Evolutionary conservation across 2,797 vertebrate species (phyloP).

Genomic region (Peromyscus nudipes): DNA sequence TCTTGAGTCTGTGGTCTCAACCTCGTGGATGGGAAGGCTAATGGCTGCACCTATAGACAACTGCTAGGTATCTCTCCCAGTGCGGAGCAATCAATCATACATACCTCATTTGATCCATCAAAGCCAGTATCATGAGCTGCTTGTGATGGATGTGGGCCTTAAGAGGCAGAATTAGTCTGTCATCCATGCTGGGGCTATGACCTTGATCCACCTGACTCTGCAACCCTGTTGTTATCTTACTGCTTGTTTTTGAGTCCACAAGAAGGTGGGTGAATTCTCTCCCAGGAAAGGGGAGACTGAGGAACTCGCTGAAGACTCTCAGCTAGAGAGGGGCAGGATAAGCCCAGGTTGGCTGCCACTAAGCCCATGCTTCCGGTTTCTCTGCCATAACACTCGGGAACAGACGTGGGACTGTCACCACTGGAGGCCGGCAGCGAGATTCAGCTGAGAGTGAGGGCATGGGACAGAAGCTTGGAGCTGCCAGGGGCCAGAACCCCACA

Average conservation of each 20-base stretch:
- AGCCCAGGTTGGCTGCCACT: not conserved
- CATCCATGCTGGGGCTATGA: not conserved
- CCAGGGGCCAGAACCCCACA: not conserved
- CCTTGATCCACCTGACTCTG: not conserved
- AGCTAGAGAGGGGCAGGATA: not conserved
- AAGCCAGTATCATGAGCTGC: fast-evolving
- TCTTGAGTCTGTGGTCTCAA: not conserved
- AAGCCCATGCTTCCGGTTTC: fast-evolving
- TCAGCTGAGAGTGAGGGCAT: fast-evolving
- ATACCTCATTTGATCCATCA: not conserved
- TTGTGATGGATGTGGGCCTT: not conserved
- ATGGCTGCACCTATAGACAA: no score
- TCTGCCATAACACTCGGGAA: fast-evolving
- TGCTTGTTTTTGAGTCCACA: not conserved
- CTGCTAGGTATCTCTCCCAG: not conserved
- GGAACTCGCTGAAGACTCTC: no score
- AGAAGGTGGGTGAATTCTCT: fast-evolving
- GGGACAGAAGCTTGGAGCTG: not conserved
- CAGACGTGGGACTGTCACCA: not conserved
- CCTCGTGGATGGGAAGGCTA: not conserved
- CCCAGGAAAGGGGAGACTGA: fast-evolving
- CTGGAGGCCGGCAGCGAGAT: not conserved
- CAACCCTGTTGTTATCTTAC: fast-evolving
- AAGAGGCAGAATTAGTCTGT: not conserved
- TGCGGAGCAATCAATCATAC: fast-evolving